Base-by-base conservation (phyloP, 1,140 invertebrate species). In the Teleogryllus occipitalis region DNA sequence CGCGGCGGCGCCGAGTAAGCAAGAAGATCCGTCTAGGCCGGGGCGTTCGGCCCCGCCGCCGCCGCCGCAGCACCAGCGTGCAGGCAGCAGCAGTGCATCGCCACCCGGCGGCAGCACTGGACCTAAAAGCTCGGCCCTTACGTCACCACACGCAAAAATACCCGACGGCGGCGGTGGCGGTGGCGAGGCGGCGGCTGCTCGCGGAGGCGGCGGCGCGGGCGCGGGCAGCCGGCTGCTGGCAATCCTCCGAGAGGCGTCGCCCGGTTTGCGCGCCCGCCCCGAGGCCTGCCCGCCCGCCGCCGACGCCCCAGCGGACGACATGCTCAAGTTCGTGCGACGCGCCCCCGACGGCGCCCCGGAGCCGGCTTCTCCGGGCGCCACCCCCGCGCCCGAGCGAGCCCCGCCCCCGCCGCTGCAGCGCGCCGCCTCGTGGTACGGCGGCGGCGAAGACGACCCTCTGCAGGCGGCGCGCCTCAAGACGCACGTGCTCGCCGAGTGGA, bases 401-500 rank as follows among this genome's bases (percentile, higher is more conserved):
- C 76, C 76, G 76, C 85, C 87, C 75, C 82, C 83, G 2, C 46
- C 18, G 47, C 46, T 47, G 48, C 46, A 77, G 18, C 46, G 47
- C 7, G 76, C 48, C 48, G 18, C 47, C 6, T 77, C 76, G 18
- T 77, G 76, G 76, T 14, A 47, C 47, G 76, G 76, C 8, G 27
- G 47, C 12, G 27, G 27, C 12, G 18, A 47, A 4, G 48, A 12
- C 21, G 77, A 81, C n/a, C 81, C 47, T 6, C 80, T 73, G 27
- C 22, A 76, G 14, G 79, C 80, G 21, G 81, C 81, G 39, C 65
- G 88, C 74, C 82, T 89, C n/a, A 86, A 87, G 77, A 87, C 85
- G 1, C 86, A 84, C 74, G 84, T 86, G 48, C 81, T 89, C 7
- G 85, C 84, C 76, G 89, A 90, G 80, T 90, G 89, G 89, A 79